These are phyloP conservation scores for Peribatodes rhomboidaria DNA, from an alignment of 2,888 invertebrate species.

Conservation along the genomic window DNA sequence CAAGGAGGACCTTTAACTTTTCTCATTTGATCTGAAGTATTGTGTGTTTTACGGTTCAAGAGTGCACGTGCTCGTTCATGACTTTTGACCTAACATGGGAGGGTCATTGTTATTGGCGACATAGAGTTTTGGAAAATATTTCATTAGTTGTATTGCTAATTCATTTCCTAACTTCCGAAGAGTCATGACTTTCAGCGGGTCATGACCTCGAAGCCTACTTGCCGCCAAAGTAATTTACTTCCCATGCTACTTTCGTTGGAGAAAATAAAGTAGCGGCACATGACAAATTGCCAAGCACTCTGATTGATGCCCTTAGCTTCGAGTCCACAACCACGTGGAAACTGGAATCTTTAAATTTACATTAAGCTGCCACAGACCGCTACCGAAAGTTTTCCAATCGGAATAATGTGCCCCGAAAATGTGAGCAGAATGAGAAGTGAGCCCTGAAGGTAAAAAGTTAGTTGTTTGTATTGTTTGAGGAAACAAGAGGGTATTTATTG, in stretches of 20 bases:
- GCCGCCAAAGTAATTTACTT: constrained; percentile 40
- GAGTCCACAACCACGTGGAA: constrained; percentile 26
- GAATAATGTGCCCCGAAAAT: constrained; percentile 32
- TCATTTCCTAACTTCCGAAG: not conserved
- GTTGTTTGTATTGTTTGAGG: constrained; percentile 7
- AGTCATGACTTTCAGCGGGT: constrained; percentile 2
- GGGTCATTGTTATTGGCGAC: no score
- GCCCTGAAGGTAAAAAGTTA: constrained; percentile 12
- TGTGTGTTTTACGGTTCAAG: no score
- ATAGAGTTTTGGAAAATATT: no score
- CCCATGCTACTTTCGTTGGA: constrained; percentile 36
- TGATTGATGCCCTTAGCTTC: constrained; percentile 44
- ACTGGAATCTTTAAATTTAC: constrained; percentile 24
- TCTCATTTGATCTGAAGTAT: no score
- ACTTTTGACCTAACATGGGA: no score
- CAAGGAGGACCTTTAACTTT: no score
- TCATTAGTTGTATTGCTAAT: not conserved
- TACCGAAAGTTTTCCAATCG: constrained; percentile 42
- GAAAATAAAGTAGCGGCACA: constrained; percentile 43
- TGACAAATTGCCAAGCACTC: constrained; percentile 44
- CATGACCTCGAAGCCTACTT: not conserved
- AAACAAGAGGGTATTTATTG: not conserved
- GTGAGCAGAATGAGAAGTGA: constrained; percentile 14
- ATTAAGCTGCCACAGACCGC: constrained; percentile 23
- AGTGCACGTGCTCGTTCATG: no score